phyloP scores from a whole-genome alignment of 2,113 vertebrate species.

The Microcebus griseorufus region DNA sequence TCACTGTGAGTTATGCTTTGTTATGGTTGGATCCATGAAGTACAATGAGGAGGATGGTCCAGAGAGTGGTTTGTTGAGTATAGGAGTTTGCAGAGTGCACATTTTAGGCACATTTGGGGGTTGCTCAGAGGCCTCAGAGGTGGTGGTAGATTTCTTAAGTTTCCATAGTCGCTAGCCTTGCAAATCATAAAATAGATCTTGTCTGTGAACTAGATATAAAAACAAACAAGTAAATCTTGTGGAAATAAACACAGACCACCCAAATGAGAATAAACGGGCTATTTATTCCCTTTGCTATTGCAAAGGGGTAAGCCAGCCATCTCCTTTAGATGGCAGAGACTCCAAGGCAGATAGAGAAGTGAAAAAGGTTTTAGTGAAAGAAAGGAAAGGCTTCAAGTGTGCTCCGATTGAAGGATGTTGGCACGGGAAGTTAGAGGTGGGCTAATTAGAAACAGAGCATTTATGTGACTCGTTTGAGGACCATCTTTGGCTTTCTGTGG shows the following conservation, averaged over 20 bases:
- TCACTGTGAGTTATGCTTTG: not conserved
- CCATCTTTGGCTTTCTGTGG: not conserved
- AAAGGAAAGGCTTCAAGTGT: not conserved
- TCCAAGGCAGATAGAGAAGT: not conserved
- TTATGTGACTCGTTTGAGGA: not conserved
- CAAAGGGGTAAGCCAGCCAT: not conserved
- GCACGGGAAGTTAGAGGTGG: not conserved
- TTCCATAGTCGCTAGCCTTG: not conserved
- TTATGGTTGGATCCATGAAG: not conserved
- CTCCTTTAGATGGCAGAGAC: not conserved
- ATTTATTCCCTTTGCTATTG: not conserved
- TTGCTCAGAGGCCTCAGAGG: not conserved
- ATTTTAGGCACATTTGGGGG: not conserved
- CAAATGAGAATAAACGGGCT: not conserved
- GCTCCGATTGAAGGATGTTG: not conserved
- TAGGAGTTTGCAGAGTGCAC: not conserved
- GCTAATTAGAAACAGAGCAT: not conserved
- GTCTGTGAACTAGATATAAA: not conserved
- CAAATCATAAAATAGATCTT: slow-evolving; percentile 21
- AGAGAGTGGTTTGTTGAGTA: not conserved
- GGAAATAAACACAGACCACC: not conserved
- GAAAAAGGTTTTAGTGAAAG: not conserved
- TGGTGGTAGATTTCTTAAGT: not conserved
- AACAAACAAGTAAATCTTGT: not conserved
- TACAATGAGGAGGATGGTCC: not conserved